These are phyloP conservation scores for Muntiacus muntjak DNA, from an alignment of 2,113 vertebrate genomes.

Conservation along the genomic window DNA sequence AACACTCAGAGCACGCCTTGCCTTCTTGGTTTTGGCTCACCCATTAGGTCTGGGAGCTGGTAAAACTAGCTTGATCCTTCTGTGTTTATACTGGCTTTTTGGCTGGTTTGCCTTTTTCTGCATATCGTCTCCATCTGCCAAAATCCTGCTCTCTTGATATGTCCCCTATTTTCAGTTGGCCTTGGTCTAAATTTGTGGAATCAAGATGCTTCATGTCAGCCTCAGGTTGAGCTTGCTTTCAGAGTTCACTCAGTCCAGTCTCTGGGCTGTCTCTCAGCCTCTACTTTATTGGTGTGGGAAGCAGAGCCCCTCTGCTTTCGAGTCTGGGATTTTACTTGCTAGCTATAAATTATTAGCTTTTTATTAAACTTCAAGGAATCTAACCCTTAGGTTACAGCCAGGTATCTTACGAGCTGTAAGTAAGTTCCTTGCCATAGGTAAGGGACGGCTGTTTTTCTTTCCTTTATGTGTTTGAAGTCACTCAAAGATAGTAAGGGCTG, in stretches of 20 bases:
- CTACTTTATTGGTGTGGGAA: neutral
- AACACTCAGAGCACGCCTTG: neutral
- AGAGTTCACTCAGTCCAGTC: neutral
- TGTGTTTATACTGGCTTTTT: neutral
- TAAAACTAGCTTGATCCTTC: neutral
- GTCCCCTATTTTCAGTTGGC: neutral
- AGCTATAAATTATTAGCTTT: constrained; percentile 56
- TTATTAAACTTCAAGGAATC: constrained; percentile 50
- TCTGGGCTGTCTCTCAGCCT: neutral
- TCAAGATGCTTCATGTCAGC: neutral
- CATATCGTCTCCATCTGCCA: neutral
- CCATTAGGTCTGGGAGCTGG: neutral
- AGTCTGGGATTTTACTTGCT: constrained; percentile 4
- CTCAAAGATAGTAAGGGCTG: neutral
- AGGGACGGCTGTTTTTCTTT: neutral
- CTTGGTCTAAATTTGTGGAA: constrained; percentile 9
- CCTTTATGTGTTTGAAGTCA: neutral
- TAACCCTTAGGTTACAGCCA: constrained; percentile 17
- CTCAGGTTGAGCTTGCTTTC: neutral
- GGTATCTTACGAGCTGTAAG: neutral
- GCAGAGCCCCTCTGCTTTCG: neutral
- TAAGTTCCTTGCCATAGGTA: constrained; percentile 4
- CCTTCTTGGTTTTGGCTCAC: neutral
- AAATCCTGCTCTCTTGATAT: constrained; percentile 15
- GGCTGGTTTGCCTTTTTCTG: neutral